A percentile compares a stretch with the other conserved stretches of the same genome.
These are phyloP conservation scores for Silurus meridionalis DNA, from an alignment of 2,113 vertebrate genomes.

Conservation along the genomic window DNA sequence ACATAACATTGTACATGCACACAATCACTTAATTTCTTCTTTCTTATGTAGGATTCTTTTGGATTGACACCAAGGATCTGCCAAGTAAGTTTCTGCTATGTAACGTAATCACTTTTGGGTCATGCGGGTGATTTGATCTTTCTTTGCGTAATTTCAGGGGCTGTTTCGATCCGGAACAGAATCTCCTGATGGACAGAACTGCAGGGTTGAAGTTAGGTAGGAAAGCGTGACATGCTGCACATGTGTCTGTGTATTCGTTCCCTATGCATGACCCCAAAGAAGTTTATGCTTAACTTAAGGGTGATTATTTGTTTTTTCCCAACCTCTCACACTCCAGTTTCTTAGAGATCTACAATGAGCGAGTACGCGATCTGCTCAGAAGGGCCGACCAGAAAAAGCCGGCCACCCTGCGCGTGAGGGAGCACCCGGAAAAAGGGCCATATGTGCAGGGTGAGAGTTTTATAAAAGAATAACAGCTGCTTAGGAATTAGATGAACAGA, in stretches of 20 bases:
- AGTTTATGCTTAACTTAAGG: not conserved
- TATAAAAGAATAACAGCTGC: not conserved
- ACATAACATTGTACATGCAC: not conserved
- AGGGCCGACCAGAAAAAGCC: slow-evolving; percentile 81
- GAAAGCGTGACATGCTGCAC: not conserved
- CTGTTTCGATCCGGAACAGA: slow-evolving; percentile 82
- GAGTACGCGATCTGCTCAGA: slow-evolving; percentile 86
- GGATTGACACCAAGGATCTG: slow-evolving; percentile 96
- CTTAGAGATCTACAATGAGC: slow-evolving; percentile 97
- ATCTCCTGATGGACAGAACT: slow-evolving; percentile 75
- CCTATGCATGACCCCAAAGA: not conserved
- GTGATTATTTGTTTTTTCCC: not conserved
- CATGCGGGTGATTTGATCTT: not conserved
- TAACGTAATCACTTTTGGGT: slow-evolving; percentile 22
- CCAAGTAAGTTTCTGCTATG: slow-evolving; percentile 76
- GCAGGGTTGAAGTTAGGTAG: slow-evolving; percentile 93
- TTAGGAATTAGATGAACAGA: not conserved
- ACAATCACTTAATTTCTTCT: slow-evolving; percentile 12
- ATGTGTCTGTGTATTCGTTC: not conserved
- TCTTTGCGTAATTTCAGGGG: slow-evolving; percentile 73
- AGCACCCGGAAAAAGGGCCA: slow-evolving; percentile 88
- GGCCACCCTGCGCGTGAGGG: slow-evolving; percentile 73
- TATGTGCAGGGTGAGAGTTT: slow-evolving; percentile 89
- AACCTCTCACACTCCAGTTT: slow-evolving; percentile 75
- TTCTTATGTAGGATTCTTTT: slow-evolving; percentile 79